These are phyloP conservation scores for Brachypalpus laphriformis DNA, from an alignment of 2,888 invertebrate genomes.

Conservation along the genomic window DNA sequence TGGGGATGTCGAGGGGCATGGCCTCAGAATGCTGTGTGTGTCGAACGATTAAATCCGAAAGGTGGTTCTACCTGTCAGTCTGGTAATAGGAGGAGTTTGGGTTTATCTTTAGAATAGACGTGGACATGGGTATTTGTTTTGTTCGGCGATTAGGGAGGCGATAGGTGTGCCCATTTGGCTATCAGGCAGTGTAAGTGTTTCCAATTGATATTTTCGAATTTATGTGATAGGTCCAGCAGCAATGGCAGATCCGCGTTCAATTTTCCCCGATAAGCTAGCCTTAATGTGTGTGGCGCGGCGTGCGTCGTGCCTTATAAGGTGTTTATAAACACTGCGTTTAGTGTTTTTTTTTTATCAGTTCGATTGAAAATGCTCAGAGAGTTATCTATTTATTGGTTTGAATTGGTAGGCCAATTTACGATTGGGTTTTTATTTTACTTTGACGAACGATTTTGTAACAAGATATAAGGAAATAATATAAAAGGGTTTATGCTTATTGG, in stretches of 20 bases:
- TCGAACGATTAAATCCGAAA: constrained; percentile 71
- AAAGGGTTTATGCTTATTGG: constrained; percentile 12
- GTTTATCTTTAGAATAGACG: constrained; percentile 71
- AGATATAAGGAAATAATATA: neutral
- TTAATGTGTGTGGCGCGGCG: constrained; percentile 19
- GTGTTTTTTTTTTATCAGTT: constrained; percentile 35
- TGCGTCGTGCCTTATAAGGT: constrained; percentile 18
- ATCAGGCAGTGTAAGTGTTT: constrained; percentile 72
- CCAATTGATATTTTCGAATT: constrained; percentile 73
- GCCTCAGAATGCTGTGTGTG: constrained; percentile 56
- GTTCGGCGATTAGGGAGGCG: constrained; percentile 73
- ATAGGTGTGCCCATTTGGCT: constrained; percentile 73
- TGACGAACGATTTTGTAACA: constrained; percentile 24
- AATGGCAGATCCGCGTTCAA: constrained; percentile 38
- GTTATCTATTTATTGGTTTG: constrained; percentile 56
- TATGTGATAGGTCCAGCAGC: constrained; percentile 63
- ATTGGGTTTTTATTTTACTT: constrained; percentile 37
- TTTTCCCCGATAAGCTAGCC: constrained; percentile 31
- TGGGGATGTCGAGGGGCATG: constrained; percentile 63
- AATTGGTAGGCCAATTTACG: constrained; percentile 51
- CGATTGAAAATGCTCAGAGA: constrained; percentile 24
- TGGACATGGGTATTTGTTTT: constrained; percentile 73
- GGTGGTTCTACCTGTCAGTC: constrained; percentile 74
- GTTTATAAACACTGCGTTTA: constrained; percentile 56
- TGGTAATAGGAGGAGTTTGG: constrained; percentile 73